Base-by-base conservation (phyloP, 2,888 invertebrate species). In the Caenorhabditis sp. region DNA sequence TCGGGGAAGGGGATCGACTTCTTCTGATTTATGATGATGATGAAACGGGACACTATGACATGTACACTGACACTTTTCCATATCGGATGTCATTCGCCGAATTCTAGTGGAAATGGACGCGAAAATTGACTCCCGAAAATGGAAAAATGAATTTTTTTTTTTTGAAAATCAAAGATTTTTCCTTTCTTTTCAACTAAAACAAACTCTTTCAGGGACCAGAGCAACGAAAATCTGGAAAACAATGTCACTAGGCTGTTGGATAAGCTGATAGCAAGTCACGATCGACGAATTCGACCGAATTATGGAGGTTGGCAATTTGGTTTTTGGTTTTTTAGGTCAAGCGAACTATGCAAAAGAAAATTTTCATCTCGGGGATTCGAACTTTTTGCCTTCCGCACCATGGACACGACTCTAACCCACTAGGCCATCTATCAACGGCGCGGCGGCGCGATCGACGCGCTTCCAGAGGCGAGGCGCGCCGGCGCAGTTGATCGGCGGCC, bases 281-380 rank as follows among this genome's bases (percentile, higher is more conserved):
- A 91, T 67, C 79, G 90, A 32, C 64, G 91, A 62, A 90, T 91
- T 44, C 83, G 91, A 37, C 91, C 91, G 9, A 91, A 92, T 78
- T 91, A 91, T 79, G 91, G 91, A 72, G 91, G 91, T 91, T 5
- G 18, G 47, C 3, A 18, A 18, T 18, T 53, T 53, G 22, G 26
- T 13, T 24, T 24, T 40, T 32, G 4, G 32, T 8, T 40, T 40
- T 40, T 40, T 13, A 11, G 6, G 13, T 13, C 13, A 40, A 2
- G 6, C 2, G 9, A 40, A 40, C 2, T 2, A 18, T 13, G 56
- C 35, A 35, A 56, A 56, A 28, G 15, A 26, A 3, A 35, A 26
- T n/a, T 13, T 4, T 5, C 4, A 6, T 26, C 5, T 15, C 9
- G 18, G 9, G 8, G 56, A 35, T 11, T 22, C 50, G 50, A 50